Conservation (phyloP, 2,888 invertebrate genomes). For the Acrobeloides nanus region DNA sequence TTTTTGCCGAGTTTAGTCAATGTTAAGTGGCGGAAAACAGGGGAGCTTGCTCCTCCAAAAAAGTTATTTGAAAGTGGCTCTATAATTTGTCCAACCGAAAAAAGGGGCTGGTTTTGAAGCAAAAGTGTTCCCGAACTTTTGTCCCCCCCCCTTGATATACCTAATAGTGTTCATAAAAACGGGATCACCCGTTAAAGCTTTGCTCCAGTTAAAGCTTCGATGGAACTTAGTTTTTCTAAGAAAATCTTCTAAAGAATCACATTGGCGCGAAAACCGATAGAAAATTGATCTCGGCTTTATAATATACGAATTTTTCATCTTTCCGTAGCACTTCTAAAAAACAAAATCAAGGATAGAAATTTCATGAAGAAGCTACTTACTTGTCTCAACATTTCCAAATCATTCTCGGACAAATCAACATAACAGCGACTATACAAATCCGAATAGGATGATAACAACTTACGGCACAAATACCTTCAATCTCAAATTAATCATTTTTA, state of each 20-base stretch:
- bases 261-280: constrained; percentile 38
- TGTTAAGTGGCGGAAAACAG: too few species aligned
- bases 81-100: too few species aligned
- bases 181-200: constrained; percentile 41
- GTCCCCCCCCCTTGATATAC: too few species aligned
- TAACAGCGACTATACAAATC: constrained; percentile 47
- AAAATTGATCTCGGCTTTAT: constrained; percentile 42
- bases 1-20: too few species aligned
- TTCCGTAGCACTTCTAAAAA: constrained; percentile 33
- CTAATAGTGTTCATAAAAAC: constrained; percentile 45
- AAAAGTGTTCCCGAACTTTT: too few species aligned
- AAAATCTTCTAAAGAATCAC: constrained; percentile 31
- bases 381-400: constrained; percentile 17
- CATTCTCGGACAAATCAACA: constrained; percentile 26
- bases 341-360: not conserved
- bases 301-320: constrained; percentile 23
- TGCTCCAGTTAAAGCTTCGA: constrained; percentile 23
- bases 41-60: not conserved
- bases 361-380: constrained; percentile 10
- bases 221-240: constrained; percentile 9
- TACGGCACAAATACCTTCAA: constrained; percentile 38
- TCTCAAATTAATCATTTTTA: constrained; percentile 19
- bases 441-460: constrained; percentile 30
- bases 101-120: too few species aligned
- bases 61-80: too few species aligned